Evolutionary conservation across 1,140 invertebrate genomes (phyloP).

Genomic region (Ips typographus): DNA sequence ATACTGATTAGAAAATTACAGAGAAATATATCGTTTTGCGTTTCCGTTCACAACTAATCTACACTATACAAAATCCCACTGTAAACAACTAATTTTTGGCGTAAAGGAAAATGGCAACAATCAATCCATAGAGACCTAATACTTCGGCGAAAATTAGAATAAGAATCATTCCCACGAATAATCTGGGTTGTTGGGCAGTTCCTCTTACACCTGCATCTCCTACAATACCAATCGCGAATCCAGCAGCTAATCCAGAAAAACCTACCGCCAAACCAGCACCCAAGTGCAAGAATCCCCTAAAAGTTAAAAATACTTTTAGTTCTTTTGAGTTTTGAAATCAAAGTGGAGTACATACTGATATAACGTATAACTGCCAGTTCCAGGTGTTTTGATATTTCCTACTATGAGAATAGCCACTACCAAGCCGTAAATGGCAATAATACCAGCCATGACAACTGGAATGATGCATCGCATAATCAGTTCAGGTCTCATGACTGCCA

Average conservation of each 20-base stretch:
- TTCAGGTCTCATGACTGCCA: constrained; percentile 99
- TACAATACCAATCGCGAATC: constrained; percentile 98
- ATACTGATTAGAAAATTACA: too few relatives aligned
- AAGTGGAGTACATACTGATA: neutral
- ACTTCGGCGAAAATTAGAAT: constrained; percentile 99
- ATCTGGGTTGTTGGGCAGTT: constrained; percentile 96
- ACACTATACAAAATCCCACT: too few relatives aligned
- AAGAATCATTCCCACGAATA: constrained; percentile 99
- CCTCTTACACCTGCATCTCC: constrained; percentile 98
- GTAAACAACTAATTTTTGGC: constrained; percentile 60
- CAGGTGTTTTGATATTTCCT: constrained; percentile 64
- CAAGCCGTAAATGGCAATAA: constrained; percentile 99
- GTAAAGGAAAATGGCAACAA: constrained; percentile 97
- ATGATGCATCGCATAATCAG: constrained; percentile 99
- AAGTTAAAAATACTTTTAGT: constrained; percentile 43
- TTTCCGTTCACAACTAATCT: too few relatives aligned
- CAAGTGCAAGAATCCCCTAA: constrained; percentile 94
- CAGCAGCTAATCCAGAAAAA: constrained; percentile 95
- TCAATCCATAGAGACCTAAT: constrained; percentile 98
- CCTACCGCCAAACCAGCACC: constrained; percentile 97
- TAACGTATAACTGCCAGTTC: neutral
- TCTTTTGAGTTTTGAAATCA: neutral
- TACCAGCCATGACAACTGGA: constrained; percentile 99
- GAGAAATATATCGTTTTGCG: too few relatives aligned
- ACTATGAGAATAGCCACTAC: constrained; percentile 98